phyloP scores from a whole-genome alignment of 1,140 invertebrate species.

The Drosophila lowei region DNA sequence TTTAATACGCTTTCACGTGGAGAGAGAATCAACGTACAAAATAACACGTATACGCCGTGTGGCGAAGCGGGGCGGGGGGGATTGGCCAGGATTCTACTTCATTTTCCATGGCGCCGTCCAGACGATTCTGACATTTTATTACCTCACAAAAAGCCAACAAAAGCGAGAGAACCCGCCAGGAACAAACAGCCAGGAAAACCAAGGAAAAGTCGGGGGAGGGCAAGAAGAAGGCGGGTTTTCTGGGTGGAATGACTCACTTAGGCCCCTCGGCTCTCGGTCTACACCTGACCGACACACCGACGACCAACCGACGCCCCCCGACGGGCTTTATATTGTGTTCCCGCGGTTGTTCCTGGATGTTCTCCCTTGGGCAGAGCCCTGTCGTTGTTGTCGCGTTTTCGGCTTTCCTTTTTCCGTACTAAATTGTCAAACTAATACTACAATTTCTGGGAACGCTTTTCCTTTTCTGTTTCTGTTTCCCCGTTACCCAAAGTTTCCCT shows the following conservation, averaged over 20 bases:
- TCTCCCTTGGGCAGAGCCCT: background rate
- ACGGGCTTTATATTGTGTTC: constrained; percentile 28
- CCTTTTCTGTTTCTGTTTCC: constrained; percentile 3
- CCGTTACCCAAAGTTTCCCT: too few relatives aligned
- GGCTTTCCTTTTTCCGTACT: constrained; percentile 1
- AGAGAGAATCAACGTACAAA: constrained; percentile 15
- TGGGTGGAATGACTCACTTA: constrained; percentile 54
- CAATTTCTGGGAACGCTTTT: background rate
- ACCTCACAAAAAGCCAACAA: constrained; percentile 48
- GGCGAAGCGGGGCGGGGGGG: constrained; percentile 2
- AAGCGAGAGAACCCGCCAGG: constrained; percentile 4
- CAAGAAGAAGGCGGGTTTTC: background rate
- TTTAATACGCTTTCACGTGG: constrained; percentile 38
- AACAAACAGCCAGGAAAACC: constrained; percentile 3
- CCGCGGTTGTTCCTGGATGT: background rate
- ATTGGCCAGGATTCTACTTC: constrained; percentile 42
- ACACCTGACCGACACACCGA: constrained; percentile 25
- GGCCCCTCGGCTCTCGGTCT: constrained; percentile 22
- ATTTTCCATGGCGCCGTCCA: constrained; percentile 62
- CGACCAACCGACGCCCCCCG: too few relatives aligned
- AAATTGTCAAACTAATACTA: constrained; percentile 1
- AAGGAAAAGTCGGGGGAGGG: background rate
- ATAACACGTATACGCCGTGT: constrained; percentile 52
- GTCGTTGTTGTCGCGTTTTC: constrained; percentile 13
- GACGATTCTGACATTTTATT: constrained; percentile 71